These are phyloP conservation scores for Pseudococcus viburni DNA, from an alignment of 2,888 invertebrate genomes.

Conservation along the genomic window DNA sequence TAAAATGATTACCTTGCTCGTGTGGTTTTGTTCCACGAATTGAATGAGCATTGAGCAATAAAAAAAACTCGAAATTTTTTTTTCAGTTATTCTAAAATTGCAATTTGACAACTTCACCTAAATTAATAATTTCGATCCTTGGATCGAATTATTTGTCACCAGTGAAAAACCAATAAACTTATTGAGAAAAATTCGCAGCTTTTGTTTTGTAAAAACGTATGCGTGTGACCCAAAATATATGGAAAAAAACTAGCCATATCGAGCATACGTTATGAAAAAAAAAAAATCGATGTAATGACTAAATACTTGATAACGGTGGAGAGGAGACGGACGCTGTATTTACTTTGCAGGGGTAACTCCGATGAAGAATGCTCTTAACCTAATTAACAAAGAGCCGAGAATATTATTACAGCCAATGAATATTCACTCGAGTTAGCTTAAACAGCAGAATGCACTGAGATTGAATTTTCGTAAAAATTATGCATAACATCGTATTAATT, in stretches of 20 bases:
- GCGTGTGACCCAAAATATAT: too few species aligned
- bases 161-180: too few species aligned
- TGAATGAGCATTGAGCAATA: too few species aligned
- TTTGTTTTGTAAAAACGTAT: too few species aligned
- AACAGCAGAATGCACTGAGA: not conserved
- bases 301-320: not conserved
- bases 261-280: not conserved
- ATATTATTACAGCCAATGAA: constrained; percentile 26
- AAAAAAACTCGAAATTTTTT: too few species aligned
- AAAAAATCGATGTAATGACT: constrained; percentile 41
- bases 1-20: not conserved
- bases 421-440: not conserved
- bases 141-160: too few species aligned
- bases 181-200: too few species aligned
- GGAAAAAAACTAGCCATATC: too few species aligned
- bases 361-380: constrained; percentile 37
- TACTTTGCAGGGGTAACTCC: not conserved
- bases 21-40: not conserved
- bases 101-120: too few species aligned
- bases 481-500: not conserved
- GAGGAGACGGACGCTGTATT: not conserved
- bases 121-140: too few species aligned
- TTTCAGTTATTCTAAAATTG: too few species aligned
- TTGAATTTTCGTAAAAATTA: not conserved
- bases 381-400: constrained; percentile 23